Evolutionary conservation across 1,140 invertebrate genomes (phyloP).

Genomic region (Drosophila arawakana): DNA sequence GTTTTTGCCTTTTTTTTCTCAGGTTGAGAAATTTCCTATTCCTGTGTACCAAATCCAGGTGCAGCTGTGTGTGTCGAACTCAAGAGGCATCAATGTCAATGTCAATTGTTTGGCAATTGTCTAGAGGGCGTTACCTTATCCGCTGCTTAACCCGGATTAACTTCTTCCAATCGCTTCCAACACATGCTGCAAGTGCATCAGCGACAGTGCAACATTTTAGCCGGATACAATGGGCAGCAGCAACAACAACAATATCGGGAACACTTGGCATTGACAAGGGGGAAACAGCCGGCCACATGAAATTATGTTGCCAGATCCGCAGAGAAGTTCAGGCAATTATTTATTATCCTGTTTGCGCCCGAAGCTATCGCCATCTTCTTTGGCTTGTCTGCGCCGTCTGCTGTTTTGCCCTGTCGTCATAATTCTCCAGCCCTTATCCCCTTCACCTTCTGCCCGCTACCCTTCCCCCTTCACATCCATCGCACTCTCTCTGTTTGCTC

Average conservation of each 20-base stretch:
- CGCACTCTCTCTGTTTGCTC: background rate
- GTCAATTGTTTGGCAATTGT: conserved; percentile 58
- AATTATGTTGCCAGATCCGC: conserved; percentile 70
- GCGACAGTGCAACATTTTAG: conserved; percentile 7
- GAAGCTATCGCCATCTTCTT: conserved; percentile 64
- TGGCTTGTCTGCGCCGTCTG: conserved; percentile 58
- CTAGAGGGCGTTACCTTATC: conserved; percentile 68
- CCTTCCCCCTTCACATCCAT: background rate
- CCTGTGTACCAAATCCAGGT: conserved; percentile 7
- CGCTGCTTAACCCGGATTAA: conserved; percentile 72
- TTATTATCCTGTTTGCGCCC: conserved; percentile 76
- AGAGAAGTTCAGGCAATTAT: conserved; percentile 63
- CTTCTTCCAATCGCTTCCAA: conserved; percentile 58
- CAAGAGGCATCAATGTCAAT: conserved; percentile 52
- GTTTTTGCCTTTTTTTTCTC: conserved; percentile 24
- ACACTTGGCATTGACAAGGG: conserved; percentile 35
- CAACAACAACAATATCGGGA: background rate
- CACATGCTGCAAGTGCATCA: conserved; percentile 63
- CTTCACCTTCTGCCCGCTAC: conserved; percentile 1
- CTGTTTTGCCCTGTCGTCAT: conserved; percentile 38
- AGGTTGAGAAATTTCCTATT: background rate
- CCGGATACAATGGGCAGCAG: conserved; percentile 33
- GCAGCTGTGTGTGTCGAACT: conserved; percentile 35
- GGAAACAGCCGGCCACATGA: conserved; percentile 51
- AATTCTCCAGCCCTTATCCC: conserved; percentile 27